Base-by-base conservation (phyloP, 2,797 vertebrate species). In the Pipistrellus nathusii region DNA sequence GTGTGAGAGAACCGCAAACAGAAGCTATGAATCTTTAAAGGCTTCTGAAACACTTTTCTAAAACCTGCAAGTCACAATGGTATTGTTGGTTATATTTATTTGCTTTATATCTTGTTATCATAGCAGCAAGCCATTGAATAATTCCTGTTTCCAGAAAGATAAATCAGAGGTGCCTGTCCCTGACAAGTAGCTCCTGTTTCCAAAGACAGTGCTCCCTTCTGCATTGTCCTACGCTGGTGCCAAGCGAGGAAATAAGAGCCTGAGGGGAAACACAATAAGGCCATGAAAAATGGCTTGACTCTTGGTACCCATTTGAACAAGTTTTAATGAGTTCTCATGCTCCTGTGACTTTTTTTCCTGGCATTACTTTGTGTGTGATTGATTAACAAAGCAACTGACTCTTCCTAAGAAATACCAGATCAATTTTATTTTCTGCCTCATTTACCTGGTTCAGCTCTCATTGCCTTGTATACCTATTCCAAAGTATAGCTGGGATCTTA, bases 21-120 rank as follows among this genome's bases (percentile, higher is more conserved):
- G 85, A 91, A 96, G n/a, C 51, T 38, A 17, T 53, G 64, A 44
- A 62, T 71, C 75, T 85, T 96, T 69, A 89, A 93, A 87, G 53
- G 18, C 10, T 68, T 77, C 69, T 55, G n/a, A 90, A 94, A 59
- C 20, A 87, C 30, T 94, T 93, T 91, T 84, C 30, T 84, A 68
- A 83, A 83, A 88, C 81, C 15, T 69, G 38, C 73, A 94, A 92
- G 55, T 85, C 77, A 75, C 44, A 94, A 94, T 66, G 75, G 48
- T 1, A n/a, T 81, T 73, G 48, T 83, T 64, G 46, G 38, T 85
- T 94, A 78, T 90, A 96, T 96, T 94, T 92, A 96, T 94, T 96
- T 92, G 57, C 57, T 84, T 92, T 88, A 64, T 69, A 55, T 85
- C 35, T 81, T 83, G 64, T 95, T 97, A 76, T 84, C 89, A 94